Percentiles rank a stretch among this genome's conserved stretches.
phyloP scores from a whole-genome alignment of 2,888 invertebrate species.

The Drosophila mimica region DNA sequence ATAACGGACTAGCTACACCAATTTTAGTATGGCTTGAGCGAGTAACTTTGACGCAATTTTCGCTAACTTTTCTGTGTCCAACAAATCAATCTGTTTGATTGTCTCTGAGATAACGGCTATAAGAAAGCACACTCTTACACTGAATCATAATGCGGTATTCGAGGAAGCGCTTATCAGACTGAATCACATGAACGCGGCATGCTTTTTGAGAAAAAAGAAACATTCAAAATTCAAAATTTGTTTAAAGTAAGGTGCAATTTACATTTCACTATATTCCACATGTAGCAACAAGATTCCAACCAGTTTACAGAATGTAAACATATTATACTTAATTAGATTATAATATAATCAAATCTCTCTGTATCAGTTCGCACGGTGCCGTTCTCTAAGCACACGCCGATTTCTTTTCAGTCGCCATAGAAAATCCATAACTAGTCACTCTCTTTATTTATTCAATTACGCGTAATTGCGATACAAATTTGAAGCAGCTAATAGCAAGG shows the following conservation, averaged over 20 bases:
- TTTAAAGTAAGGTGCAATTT: neutral
- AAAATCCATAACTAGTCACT: neutral
- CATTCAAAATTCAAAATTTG: neutral
- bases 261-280: neutral
- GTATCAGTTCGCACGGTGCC: slow-evolving; percentile 9
- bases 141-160: slow-evolving; percentile 25
- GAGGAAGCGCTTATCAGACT: slow-evolving; percentile 8
- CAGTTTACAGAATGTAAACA: neutral
- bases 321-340: neutral
- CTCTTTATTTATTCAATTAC: slow-evolving; percentile 3
- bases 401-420: slow-evolving; percentile 31
- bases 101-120: neutral
- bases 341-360: neutral
- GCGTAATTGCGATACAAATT: slow-evolving; percentile 29
- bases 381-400: slow-evolving; percentile 18
- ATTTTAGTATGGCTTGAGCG: neutral
- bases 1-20: slow-evolving; percentile 5
- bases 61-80: neutral
- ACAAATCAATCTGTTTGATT: neutral
- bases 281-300: neutral
- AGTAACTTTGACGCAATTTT: neutral
- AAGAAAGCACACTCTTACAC: neutral
- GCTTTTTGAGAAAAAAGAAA: neutral
- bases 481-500: slow-evolving; percentile 31
- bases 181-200: neutral